Evolutionary conservation across 2,113 vertebrate genomes (phyloP), one percentile per base, ranked within the genome.

Genomic region (Gasterosteus aculeatus): DNA sequence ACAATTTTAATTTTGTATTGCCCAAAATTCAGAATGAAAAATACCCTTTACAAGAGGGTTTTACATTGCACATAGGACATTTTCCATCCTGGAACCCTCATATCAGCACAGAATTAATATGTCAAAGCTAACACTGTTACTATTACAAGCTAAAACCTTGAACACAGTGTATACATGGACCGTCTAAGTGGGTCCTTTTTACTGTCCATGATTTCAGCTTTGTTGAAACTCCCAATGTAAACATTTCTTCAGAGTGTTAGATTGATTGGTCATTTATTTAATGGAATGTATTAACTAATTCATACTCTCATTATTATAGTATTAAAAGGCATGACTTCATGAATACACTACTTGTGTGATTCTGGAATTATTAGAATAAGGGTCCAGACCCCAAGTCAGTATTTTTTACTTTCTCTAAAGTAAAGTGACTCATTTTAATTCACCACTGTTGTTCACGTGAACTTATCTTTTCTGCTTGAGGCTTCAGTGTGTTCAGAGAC

Each of bases 401-500:
- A 3, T 49, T 31, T 59, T 16, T 38, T 14, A 65, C 8, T 42
- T 61, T 59, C 59, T 19, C 53, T 1, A 2, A 6, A 7, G 22
- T 19, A 19, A 3, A 41, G 10, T 38, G 69, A 47, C 41, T 4
- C 39, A 42, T 46, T 44, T 69, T n/a, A 35, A 46, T 6, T n/a
- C 14, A 22, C 11, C n/a, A 47, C 68, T 73, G 59, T 51, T 74
- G 61, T 69, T 65, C 46, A 66, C 58, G 35, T 72, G 70, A 85
- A 61, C 31, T 14, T 29, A 54, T 16, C 44, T 26, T 38, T 42
- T 47, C 39, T 68, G 53, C 68, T 61, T 14, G 38, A 67, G 61
- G 66, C 73, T 79, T 47, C 58, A 72, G 41, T 14, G 22, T 57
- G 31, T 64, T 67, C 75, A 78, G 26, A 79, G 61, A 69, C 51